phyloP scores from a whole-genome alignment of 2,888 invertebrate species.

The Papilio protenor region DNA sequence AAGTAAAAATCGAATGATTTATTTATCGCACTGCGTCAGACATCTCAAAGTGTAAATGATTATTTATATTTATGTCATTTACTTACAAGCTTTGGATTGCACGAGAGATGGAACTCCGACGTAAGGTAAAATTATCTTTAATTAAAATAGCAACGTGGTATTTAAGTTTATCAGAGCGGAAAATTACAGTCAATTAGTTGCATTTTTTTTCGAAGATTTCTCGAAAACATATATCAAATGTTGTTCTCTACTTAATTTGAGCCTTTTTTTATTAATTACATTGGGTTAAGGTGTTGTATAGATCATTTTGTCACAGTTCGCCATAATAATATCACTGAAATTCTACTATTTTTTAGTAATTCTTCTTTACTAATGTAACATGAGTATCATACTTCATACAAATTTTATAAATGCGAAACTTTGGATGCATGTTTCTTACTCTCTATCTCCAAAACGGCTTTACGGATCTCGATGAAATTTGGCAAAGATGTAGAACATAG shows the following conservation, averaged over 20 bases:
- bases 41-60: neutral
- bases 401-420: too few relatives aligned
- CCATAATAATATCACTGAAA: too few relatives aligned
- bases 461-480: too few relatives aligned
- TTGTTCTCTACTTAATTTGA: neutral
- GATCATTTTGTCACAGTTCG: too few relatives aligned
- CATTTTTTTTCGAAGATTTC: constrained; percentile 2
- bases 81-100: neutral
- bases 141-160: neutral
- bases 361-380: too few relatives aligned
- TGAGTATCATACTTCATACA: too few relatives aligned
- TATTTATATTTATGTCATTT: neutral
- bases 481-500: too few relatives aligned
- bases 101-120: neutral
- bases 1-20: neutral
- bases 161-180: constrained; percentile 6
- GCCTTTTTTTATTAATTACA: neutral
- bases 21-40: neutral
- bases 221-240: neutral
- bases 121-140: constrained; percentile 8
- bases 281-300: too few relatives aligned
- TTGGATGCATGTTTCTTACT: too few relatives aligned
- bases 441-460: too few relatives aligned
- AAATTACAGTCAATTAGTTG: neutral
- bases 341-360: too few relatives aligned